Evolutionary conservation across 2,888 invertebrate species (phyloP), one percentile per base, ranked within the genome.

Genomic region (Salpingus planirostris): DNA sequence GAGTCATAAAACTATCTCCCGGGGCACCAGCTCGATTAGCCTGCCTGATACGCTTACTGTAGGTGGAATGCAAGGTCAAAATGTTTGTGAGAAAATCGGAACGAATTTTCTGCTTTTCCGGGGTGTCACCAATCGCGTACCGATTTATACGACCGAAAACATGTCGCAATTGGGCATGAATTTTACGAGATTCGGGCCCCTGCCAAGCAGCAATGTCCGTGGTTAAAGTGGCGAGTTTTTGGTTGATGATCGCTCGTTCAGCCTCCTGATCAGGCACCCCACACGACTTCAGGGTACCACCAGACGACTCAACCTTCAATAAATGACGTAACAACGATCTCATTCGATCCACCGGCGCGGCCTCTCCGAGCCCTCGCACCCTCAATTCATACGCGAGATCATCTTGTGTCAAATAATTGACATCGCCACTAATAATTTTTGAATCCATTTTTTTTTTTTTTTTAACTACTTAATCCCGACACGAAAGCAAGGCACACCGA

Each of bases 361-460:
- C 11, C 12, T 25, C 25, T 4, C 12, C 2, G 8, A 25, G 8
- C 8, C 25, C 25, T 3, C 25, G 25, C 3, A 25, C 11, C 13
- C 7, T 25, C 11, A 25, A 11, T 12, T 25, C 25, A 12, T 25
- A 12, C n/a, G 11, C 3, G 3, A 25, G 11, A 4, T 25, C 25
- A 25, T 25, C 25, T 25, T 25, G 25, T 3, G 11, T 11, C 11
- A 25, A 11, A 25, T 25, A 25, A 11, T 25, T 25, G 8, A 25
- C 13, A 25, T 25, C 4, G 3, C 25, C 3, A 25, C 25, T 25
- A 11, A 12, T 11, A n/a, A 25, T n/a, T 11, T 12, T n/a, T 8
- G 13, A 7, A 3, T 3, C 4, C 25, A 25, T 25, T n/a, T n/a
- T n/a, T n/a, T n/a, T n/a, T n/a, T n/a, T n/a, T n/a, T 12, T 8